A percentile compares a stretch with the other conserved stretches of the same genome.
Evolutionary conservation across 2,797 vertebrate genomes (phyloP).

Genomic region (Pseudotriccus pelzelni): DNA sequence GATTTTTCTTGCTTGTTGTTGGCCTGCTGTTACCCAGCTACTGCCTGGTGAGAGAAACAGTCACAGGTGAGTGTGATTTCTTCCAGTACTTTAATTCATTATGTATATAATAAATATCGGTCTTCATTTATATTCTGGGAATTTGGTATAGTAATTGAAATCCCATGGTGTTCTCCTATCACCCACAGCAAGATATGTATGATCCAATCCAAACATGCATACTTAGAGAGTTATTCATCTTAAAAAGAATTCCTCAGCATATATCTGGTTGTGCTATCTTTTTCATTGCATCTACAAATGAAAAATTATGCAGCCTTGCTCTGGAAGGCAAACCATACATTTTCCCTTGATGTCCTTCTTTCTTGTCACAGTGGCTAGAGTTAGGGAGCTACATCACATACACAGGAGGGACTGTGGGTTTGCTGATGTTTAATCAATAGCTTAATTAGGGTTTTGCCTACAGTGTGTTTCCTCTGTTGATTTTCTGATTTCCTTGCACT

Average conservation of each 20-base stretch:
- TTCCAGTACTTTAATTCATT: background rate
- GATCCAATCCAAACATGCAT: background rate
- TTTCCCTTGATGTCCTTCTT: background rate
- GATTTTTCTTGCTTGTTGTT: background rate
- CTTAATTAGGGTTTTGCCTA: background rate
- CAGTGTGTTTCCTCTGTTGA: background rate
- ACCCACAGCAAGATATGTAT: background rate
- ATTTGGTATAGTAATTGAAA: background rate
- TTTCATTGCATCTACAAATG: background rate
- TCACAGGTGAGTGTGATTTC: background rate
- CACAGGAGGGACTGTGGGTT: background rate
- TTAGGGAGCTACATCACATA: background rate
- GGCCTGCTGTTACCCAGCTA: conserved; percentile 18
- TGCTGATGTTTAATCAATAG: background rate
- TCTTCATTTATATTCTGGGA: background rate
- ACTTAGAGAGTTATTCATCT: background rate
- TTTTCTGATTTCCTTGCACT: background rate
- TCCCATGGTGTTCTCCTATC: background rate
- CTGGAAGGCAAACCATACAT: background rate
- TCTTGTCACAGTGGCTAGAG: background rate
- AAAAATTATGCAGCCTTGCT: background rate
- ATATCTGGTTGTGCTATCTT: background rate
- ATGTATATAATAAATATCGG: background rate
- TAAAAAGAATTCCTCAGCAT: background rate
- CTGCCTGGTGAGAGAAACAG: conserved; percentile 4